Evolutionary conservation across 2,797 vertebrate genomes (phyloP).

Genomic region (Alcedo quadribrachys): DNA sequence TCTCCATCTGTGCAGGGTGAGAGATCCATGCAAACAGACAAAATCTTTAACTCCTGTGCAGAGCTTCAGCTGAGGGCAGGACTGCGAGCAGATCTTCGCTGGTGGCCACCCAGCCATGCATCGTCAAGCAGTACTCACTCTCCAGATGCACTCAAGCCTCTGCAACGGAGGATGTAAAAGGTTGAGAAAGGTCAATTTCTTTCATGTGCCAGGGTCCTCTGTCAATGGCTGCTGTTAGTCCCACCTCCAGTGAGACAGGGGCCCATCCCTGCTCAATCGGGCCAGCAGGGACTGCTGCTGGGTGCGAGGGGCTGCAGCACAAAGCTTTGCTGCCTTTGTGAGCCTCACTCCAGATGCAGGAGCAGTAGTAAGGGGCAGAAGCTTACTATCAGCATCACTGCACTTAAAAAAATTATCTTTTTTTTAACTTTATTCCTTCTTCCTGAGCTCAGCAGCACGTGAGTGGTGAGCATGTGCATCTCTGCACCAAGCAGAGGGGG

Average conservation of each 20-base stretch:
- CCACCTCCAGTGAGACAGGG: not conserved
- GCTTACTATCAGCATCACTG: not conserved
- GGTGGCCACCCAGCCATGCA: not conserved
- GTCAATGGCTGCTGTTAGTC: not conserved
- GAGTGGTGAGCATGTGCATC: not conserved
- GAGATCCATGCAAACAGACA: not conserved
- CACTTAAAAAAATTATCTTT: too few relatives aligned
- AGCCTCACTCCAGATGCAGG: not conserved
- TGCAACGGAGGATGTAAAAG: not conserved
- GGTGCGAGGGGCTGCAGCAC: fast-evolving
- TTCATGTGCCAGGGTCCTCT: not conserved
- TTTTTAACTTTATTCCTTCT: not conserved
- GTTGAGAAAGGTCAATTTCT: not conserved
- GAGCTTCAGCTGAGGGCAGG: not conserved
- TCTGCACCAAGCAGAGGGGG: not conserved
- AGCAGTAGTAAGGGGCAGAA: not conserved
- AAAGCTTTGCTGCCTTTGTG: not conserved
- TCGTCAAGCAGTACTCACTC: fast-evolving
- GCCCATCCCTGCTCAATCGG: too few relatives aligned
- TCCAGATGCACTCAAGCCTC: not conserved
- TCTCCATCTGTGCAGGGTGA: not conserved
- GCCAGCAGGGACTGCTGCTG: not conserved
- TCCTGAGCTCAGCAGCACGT: not conserved
- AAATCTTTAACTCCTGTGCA: not conserved
- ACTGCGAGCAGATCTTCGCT: not conserved